Base-by-base conservation (phyloP, 2,888 invertebrate genomes). In the Metopia argyrocephala region DNA sequence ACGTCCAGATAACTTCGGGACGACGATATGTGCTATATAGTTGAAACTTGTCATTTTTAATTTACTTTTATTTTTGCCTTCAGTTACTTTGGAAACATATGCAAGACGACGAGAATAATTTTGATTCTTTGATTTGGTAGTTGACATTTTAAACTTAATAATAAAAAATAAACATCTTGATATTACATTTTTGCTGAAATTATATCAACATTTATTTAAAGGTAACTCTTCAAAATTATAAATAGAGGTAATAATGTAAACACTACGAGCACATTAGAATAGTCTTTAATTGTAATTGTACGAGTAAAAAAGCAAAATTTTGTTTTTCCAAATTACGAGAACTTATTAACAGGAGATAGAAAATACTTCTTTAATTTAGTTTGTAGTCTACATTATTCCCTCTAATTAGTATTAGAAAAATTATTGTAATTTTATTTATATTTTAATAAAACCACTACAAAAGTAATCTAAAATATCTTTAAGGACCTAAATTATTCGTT, bases 401-500 rank as follows among this genome's bases (percentile, higher is more conserved):
- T n/a, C n/a, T n/a, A n/a, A n/a, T n/a, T n/a, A n/a, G n/a, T n/a
- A n/a, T n/a, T n/a, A n/a, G n/a, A n/a, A n/a, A n/a, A n/a, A n/a
- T n/a, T n/a, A n/a, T n/a, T n/a, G n/a, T n/a, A n/a, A n/a, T n/a
- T n/a, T n/a, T n/a, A n/a, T n/a, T n/a, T n/a, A n/a, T n/a, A n/a
- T n/a, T n/a, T n/a, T n/a, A n/a, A n/a, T n/a, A n/a, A n/a, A n/a
- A n/a, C n/a, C n/a, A n/a, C n/a, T n/a, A n/a, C n/a, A 31, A 9
- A 31, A 31, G 9, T 31, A 31, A 31, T 31, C 31, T 31, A 31
- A 31, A 31, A 31, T 31, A 31, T 5, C 31, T 46, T 69, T 5
- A 50, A 79, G 70, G 79, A 12, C 31, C 66, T 45, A 54, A 71
- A 66, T 48, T 66, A 18, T 71, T 79, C 21, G 21, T 76, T 27